These are phyloP conservation scores for Sceloporus tristichus DNA, from an alignment of 2,113 vertebrate genomes.

Conservation along the genomic window DNA sequence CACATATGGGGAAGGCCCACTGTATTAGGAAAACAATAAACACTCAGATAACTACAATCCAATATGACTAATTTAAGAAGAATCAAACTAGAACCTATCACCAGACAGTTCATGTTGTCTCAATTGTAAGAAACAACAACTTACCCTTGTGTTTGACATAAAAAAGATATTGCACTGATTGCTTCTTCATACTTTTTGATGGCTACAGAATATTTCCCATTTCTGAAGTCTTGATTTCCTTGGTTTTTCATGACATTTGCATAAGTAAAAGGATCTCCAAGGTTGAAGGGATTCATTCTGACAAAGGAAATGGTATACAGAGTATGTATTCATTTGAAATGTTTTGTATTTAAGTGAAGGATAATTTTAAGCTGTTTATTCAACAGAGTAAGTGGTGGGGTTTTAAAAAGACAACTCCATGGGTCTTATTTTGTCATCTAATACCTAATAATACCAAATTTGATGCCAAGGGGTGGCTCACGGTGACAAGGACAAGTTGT, in stretches of 20 bases:
- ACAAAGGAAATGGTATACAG: neutral
- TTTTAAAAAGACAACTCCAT: no score
- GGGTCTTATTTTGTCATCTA: neutral
- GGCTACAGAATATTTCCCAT: constrained; percentile 64
- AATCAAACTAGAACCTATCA: neutral
- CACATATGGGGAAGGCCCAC: no score
- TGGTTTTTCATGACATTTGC: constrained; percentile 56
- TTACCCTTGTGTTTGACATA: constrained; percentile 44
- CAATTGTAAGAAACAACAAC: neutral
- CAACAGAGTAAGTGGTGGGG: no score
- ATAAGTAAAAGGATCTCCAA: constrained; percentile 7
- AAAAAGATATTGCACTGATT: constrained; percentile 38
- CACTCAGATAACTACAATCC: neutral
- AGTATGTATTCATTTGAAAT: neutral
- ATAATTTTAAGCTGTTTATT: neutral
- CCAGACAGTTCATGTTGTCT: neutral
- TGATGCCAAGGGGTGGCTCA: neutral
- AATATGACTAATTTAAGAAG: neutral
- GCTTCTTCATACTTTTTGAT: constrained; percentile 69
- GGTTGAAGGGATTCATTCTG: constrained; percentile 51
- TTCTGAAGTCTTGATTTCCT: constrained; percentile 67
- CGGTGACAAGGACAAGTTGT: neutral
- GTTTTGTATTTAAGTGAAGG: neutral
- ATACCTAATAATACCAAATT: neutral
- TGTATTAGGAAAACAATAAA: neutral